Conservation (phyloP, 2,888 invertebrate genomes). For the Nycteola revayana region DNA sequence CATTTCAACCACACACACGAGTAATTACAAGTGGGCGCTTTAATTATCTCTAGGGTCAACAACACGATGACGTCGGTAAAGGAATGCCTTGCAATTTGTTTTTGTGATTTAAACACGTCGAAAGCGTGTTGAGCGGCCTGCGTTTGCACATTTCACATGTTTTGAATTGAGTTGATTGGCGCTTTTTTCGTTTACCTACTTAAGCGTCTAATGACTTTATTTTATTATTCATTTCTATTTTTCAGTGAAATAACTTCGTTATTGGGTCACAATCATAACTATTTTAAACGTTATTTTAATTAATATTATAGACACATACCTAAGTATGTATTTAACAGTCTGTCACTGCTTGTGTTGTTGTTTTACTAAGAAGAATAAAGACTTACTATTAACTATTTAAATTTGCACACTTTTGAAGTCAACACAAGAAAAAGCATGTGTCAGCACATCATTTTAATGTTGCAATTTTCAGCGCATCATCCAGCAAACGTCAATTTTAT, state of each 20-base stretch:
- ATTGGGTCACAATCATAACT: too few relatives aligned
- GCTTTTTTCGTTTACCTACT: conserved; percentile 12
- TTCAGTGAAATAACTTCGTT: too few relatives aligned
- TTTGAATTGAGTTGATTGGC: conserved; percentile 13
- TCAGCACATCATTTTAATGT: conserved; percentile 43
- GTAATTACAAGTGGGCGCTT: conserved; percentile 72
- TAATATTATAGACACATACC: too few relatives aligned
- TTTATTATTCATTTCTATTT: too few relatives aligned
- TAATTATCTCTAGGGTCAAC: conserved; percentile 65
- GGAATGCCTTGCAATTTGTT: conserved; percentile 72
- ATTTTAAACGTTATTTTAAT: too few relatives aligned
- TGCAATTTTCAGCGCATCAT: conserved; percentile 62
- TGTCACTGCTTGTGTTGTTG: too few relatives aligned
- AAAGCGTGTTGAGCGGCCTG: conserved; percentile 22
- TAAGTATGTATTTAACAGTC: too few relatives aligned
- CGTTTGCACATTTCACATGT: conserved; percentile 24
- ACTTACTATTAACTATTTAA: too few relatives aligned
- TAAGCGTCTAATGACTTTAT: conserved; percentile 13
- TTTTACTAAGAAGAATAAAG: too few relatives aligned
- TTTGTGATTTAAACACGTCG: conserved; percentile 60
- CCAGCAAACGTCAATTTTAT: conserved; percentile 56
- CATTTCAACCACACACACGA: conserved; percentile 66
- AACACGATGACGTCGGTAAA: conserved; percentile 50
- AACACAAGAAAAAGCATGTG: conserved; percentile 33
- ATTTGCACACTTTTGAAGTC: too few relatives aligned